phyloP scores from a whole-genome alignment of 2,888 invertebrate genomes.

The Drosophila antonietae region DNA sequence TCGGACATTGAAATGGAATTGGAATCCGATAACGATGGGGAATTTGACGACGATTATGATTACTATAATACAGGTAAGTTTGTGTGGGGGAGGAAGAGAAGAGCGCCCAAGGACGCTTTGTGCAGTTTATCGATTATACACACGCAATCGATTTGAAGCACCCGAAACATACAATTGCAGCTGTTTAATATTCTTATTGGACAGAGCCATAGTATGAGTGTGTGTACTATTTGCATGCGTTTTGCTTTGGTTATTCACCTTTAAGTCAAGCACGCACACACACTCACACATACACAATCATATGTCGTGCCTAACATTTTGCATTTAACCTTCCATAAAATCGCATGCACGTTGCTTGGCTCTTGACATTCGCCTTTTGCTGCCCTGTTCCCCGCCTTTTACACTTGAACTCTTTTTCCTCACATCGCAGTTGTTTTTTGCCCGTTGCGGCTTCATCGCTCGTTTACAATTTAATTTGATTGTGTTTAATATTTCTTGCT shows the following conservation, averaged over 20 bases:
- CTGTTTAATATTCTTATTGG: conserved; percentile 33
- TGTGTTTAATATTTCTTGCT: conserved; percentile 27
- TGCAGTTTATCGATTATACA: conserved; percentile 56
- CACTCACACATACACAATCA: conserved; percentile 2
- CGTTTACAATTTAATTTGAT: conserved; percentile 35
- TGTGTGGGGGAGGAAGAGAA: background rate
- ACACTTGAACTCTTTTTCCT: conserved; percentile 11
- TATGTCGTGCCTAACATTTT: conserved; percentile 30
- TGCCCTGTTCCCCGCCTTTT: conserved; percentile 1
- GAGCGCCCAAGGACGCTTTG: conserved; percentile 34
- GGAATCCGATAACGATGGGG: conserved; percentile 92
- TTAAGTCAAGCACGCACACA: conserved; percentile 34
- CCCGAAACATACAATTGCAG: conserved; percentile 24
- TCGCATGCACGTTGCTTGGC: conserved; percentile 46
- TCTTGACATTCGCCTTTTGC: conserved; percentile 74
- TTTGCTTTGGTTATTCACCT: conserved; percentile 75
- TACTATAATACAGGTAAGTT: conserved; percentile 89
- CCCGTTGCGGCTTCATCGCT: conserved; percentile 21
- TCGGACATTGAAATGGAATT: conserved; percentile 91
- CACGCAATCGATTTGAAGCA: conserved; percentile 54
- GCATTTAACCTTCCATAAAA: conserved; percentile 61
- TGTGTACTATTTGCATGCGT: conserved; percentile 40
- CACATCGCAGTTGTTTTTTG: conserved; percentile 30
- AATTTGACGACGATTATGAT: conserved; percentile 88
- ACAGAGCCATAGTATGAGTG: conserved; percentile 1